Base-by-base conservation (phyloP, 1,140 invertebrate species). In the Aphelenchoides besseyi region DNA sequence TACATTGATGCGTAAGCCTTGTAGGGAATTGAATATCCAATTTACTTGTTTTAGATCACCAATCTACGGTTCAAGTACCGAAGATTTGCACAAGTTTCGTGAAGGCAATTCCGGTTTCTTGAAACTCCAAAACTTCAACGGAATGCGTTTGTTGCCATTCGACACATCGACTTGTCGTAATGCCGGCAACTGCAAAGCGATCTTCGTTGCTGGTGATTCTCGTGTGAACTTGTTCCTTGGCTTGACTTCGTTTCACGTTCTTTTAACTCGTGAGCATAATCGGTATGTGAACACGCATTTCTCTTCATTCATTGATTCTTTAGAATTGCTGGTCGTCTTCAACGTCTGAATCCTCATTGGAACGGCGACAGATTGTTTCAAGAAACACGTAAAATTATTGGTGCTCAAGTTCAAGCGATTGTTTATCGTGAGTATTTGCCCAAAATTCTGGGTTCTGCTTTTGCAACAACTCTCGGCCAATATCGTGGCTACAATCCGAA, bases 331-430 rank as follows among this genome's bases (percentile, higher is more conserved):
- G 29, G 54, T 3, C 37, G 69, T 26, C 80, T 83, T 2, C 76
- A 81, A 63, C 68, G 78, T 48, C 8, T 83, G 0, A 83, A 83
- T 68, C 81, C 81, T 3, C 72, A 78, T 30, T 83, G 81, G 82
- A 74, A 72, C 32, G 81, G 82, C 23, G 80, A 82, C 36, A 57
- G 80, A 26, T 59, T 82, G 3, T 82, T 80, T 54, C 87, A 88
- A 79, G 91, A 94, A 80, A 88, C 92, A 0, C 88, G 92, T 72
- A 89, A 90, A 79, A 87, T 89, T 18, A 74, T 88, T 28, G 87
- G 86, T 30, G 88, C 87, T 18, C 48, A 83, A 71, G 70, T 82
- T 66, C 83, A 84, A 66, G 79, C 81, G 3, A 81, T 83, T 33
- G 81, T 79, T 30, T 83, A 80, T 81, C 72, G 70, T 73, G 74